Conservation (phyloP, 2,888 invertebrate species). For the Lithophane semibrunnea region DNA sequence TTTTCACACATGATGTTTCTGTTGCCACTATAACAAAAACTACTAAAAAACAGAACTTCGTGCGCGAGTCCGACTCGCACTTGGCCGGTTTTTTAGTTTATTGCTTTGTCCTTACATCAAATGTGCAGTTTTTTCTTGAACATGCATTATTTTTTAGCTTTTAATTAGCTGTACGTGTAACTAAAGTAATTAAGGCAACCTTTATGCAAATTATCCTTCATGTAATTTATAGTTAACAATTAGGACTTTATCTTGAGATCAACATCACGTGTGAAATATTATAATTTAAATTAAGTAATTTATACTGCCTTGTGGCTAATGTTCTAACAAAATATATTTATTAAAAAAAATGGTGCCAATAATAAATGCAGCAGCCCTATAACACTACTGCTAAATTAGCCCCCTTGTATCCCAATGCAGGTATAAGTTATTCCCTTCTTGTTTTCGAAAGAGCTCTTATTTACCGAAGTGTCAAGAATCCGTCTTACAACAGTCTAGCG, state of each 20-base stretch:
- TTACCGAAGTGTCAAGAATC: not conserved
- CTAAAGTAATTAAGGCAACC: conserved; percentile 57
- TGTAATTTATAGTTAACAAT: conserved; percentile 57
- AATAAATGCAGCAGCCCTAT: not conserved
- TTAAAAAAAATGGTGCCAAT: not conserved
- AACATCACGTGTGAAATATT: conserved; percentile 40
- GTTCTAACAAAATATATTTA: not conserved
- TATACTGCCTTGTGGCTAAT: conserved; percentile 20
- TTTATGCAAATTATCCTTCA: conserved; percentile 59
- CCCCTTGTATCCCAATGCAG: not conserved
- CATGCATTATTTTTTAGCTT: conserved; percentile 45
- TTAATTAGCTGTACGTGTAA: conserved; percentile 53
- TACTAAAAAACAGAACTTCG: too few species aligned
- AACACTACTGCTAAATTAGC: not conserved
- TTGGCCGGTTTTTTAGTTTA: not conserved
- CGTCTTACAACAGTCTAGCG: not conserved
- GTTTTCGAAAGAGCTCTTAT: not conserved
- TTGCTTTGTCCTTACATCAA: conserved; percentile 41
- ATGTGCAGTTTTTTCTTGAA: conserved; percentile 31
- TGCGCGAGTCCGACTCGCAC: too few species aligned
- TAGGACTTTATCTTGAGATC: conserved; percentile 46
- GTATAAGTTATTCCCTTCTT: not conserved
- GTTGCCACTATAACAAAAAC: too few species aligned
- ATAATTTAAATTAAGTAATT: conserved; percentile 26
- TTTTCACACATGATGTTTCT: too few species aligned